A percentile compares a stretch with the other conserved stretches of the same genome.
Conservation (phyloP, 2,113 vertebrate genomes). For the Myanophis thanlyinensis region DNA sequence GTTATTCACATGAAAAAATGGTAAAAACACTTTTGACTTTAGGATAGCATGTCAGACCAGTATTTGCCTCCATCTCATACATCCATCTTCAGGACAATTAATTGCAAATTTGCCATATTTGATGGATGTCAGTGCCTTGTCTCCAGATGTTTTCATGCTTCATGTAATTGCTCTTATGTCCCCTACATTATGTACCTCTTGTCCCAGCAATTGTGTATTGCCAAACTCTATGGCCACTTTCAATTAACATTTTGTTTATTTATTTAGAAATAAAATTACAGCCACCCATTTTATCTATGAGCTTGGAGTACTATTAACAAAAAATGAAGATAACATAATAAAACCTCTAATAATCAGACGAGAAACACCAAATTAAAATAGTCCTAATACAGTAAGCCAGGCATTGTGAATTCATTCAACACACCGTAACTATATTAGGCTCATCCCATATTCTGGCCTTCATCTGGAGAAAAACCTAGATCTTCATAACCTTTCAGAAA, state of each 20-base stretch:
- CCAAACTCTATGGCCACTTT: constrained; percentile 1
- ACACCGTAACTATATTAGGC: background rate
- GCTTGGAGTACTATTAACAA: background rate
- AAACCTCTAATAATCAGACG: background rate
- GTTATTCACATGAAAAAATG: constrained; percentile 11
- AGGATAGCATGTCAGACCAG: background rate
- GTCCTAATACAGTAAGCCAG: background rate
- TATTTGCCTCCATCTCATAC: background rate
- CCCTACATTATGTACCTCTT: background rate
- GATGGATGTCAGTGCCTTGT: constrained; percentile 6
- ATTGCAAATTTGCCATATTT: constrained; percentile 21
- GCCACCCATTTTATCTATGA: background rate
- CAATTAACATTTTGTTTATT: background rate
- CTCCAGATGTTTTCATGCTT: constrained; percentile 18
- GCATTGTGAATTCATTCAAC: background rate
- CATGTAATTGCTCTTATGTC: constrained; percentile 7
- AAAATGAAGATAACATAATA: background rate
- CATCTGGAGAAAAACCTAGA: background rate
- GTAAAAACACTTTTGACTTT: constrained; percentile 10
- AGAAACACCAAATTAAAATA: background rate
- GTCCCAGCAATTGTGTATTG: background rate
- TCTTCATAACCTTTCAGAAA: background rate
- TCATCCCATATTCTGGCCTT: background rate
- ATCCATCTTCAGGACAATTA: constrained; percentile 30
- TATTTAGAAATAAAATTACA: background rate